phyloP scores from a whole-genome alignment of 1,140 invertebrate species.

The Megalopta genalis region DNA sequence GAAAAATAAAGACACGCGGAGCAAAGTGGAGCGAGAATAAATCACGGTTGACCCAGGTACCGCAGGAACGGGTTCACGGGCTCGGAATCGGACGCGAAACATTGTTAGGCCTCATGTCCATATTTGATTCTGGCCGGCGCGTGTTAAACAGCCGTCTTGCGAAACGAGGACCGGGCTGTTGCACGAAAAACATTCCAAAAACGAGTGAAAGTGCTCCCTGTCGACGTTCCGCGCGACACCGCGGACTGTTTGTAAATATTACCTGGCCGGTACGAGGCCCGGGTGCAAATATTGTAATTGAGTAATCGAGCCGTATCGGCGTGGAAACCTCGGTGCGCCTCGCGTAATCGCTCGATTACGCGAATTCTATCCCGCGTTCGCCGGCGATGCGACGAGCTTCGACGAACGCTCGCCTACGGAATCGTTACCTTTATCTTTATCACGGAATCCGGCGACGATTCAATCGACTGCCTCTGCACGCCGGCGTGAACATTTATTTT shows the following conservation, averaged over 20 bases:
- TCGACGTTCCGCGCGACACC: background rate
- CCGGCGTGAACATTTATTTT: too few relatives aligned
- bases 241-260: slow-evolving; percentile 10
- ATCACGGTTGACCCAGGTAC: background rate
- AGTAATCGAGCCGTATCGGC: slow-evolving; percentile 9
- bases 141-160: slow-evolving; percentile 33
- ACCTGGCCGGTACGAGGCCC: too few relatives aligned
- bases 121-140: slow-evolving; percentile 31
- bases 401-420: too few relatives aligned
- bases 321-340: too few relatives aligned
- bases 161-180: slow-evolving; percentile 34
- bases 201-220: slow-evolving; percentile 38
- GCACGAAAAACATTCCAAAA: slow-evolving; percentile 49
- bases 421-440: background rate
- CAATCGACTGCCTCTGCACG: background rate
- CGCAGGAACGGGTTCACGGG: background rate
- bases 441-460: background rate
- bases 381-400: background rate
- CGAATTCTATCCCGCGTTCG: background rate
- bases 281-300: slow-evolving; percentile 21
- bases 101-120: background rate
- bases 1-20: background rate
- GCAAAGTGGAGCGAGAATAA: background rate
- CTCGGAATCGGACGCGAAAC: background rate
- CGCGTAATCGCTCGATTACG: background rate